These are phyloP conservation scores for Sipha flava DNA, from an alignment of 1,140 invertebrate genomes.

Conservation along the genomic window DNA sequence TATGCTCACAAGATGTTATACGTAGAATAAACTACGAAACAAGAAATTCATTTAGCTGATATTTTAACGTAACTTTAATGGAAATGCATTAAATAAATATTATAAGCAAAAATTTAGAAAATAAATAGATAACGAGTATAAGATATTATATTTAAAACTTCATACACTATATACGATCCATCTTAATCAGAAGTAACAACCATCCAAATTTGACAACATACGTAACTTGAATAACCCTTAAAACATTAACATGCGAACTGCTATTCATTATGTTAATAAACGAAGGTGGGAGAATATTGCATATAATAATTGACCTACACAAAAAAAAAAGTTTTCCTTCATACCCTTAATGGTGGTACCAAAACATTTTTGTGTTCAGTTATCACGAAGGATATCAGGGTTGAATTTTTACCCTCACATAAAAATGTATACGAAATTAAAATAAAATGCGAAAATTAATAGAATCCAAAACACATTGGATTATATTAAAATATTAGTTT, in stretches of 20 bases:
- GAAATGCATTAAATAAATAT: no score
- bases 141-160: no score
- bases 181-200: not conserved
- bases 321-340: not conserved
- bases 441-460: not conserved
- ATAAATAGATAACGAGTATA: no score
- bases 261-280: conserved; percentile 26
- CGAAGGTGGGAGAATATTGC: not conserved
- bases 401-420: not conserved
- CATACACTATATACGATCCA: not conserved
- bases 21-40: no score
- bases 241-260: not conserved
- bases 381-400: conserved; percentile 9
- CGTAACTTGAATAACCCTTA: not conserved
- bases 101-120: no score
- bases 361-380: conserved; percentile 2
- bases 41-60: no score
- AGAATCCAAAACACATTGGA: not conserved
- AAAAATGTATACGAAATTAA: not conserved
- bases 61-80: no score
- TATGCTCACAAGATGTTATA: no score
- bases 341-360: not conserved
- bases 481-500: no score
- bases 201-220: not conserved
- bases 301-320: not conserved